Evolutionary conservation across 2,113 vertebrate species (phyloP).

Genomic region (Carassius carassius): DNA sequence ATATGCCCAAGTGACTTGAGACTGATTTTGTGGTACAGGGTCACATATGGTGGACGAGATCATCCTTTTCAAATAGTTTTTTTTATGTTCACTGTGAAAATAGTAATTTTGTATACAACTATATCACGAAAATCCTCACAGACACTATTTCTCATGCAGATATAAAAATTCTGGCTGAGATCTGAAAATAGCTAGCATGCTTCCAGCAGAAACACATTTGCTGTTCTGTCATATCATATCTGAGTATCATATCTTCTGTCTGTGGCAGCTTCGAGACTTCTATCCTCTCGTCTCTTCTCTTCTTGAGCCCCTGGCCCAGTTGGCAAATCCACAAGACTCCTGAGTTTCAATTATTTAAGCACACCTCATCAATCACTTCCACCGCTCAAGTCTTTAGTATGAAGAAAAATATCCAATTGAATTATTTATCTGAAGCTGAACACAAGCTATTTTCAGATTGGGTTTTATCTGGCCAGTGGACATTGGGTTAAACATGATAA

Average conservation of each 20-base stretch:
- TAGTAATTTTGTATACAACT: neutral
- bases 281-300: slow-evolving; percentile 55
- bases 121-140: neutral
- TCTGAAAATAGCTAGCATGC: neutral
- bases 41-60: neutral
- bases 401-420: slow-evolving; percentile 67
- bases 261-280: neutral
- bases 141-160: neutral
- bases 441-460: slow-evolving; percentile 70
- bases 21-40: no score
- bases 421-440: slow-evolving; percentile 75
- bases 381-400: slow-evolving; percentile 59
- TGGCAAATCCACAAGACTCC: slow-evolving; percentile 67
- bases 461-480: slow-evolving; percentile 30
- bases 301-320: slow-evolving; percentile 63
- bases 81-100: neutral
- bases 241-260: neutral
- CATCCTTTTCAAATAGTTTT: neutral
- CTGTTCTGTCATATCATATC: slow-evolving; percentile 4
- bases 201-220: slow-evolving; percentile 3
- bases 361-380: slow-evolving; percentile 74
- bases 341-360: slow-evolving; percentile 73
- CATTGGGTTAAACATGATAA: slow-evolving; percentile 55
- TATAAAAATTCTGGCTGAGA: neutral
- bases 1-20: no score